Evolutionary conservation across 1,140 invertebrate genomes (phyloP), one percentile per base, ranked within the genome.

Genomic region (Drosophila persimilis): DNA sequence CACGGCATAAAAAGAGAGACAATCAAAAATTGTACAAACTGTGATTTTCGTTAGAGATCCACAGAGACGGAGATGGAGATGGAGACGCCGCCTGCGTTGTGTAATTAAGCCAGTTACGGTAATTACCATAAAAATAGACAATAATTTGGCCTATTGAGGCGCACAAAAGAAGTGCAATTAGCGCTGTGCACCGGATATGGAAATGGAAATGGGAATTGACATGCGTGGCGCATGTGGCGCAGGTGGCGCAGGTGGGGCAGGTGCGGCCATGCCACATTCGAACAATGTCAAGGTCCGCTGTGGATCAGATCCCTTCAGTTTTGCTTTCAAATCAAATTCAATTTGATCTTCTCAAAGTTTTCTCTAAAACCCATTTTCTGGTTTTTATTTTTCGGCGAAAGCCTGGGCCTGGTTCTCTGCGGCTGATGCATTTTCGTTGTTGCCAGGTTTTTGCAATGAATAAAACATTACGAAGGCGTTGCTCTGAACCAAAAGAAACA

Each of bases 381-480:
- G 0, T 0, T 26, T 5, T 26, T n/a, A n/a, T 5, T 26, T 26
- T 26, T 26, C 17, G 13, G 77, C 69, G 64, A 86, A 86, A 88
- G 83, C 74, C 57, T 20, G 17, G 5, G 24, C 5, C 24, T 24
- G 24, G 24, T 0, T 24, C 24, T 24, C 20, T 20, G 20, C 20
- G 15, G 2, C 22, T 24, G 35, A 46, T 59, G 47, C 22, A 52
- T 50, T 60, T 79, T 75, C 50, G 59, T 43, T 64, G 60, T 15
- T 60, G 50, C 22, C 62, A 35, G 13, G 44, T 56, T 69, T 69
- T 67, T 45, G 65, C 52, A 73, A 86, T 86, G 83, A 86, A 86
- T 86, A 88, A 86, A 88, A 86, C 83, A 86, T 86, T 88, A 78
- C 72, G 83, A 73, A 88, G 83, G 83, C 83, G 83, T 81, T 88